Percentiles rank a stretch among this genome's conserved stretches.
Evolutionary conservation across 1,140 invertebrate genomes (phyloP).

Genomic region (Neelides sp.): DNA sequence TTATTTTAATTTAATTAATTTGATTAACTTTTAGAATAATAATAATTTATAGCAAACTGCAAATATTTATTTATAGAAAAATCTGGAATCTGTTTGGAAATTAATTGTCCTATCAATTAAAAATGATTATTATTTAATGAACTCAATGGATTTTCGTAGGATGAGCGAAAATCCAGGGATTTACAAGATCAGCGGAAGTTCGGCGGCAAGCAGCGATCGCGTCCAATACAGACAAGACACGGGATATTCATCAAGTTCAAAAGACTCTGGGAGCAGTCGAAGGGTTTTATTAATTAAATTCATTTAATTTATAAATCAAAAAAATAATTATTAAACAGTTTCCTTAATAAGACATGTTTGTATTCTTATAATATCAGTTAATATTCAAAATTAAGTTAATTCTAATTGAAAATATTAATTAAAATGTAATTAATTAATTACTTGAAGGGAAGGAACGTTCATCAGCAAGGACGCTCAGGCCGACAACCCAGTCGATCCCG

Average conservation of each 20-base stretch:
- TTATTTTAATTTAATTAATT: background rate
- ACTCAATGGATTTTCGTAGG: too few relatives aligned
- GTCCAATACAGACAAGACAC: conserved; percentile 28
- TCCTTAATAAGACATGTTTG: too few relatives aligned
- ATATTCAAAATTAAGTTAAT: too few relatives aligned
- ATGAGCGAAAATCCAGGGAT: conserved; percentile 30
- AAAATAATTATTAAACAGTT: too few relatives aligned
- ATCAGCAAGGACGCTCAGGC: background rate
- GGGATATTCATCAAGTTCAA: conserved; percentile 30
- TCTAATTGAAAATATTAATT: too few relatives aligned
- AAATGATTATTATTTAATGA: too few relatives aligned
- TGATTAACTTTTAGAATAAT: background rate
- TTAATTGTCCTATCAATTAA: background rate
- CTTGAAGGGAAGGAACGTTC: too few relatives aligned
- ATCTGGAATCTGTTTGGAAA: background rate
- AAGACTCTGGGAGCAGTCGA: conserved; percentile 24
- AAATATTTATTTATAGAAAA: conserved; percentile 3
- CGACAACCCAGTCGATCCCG: background rate
- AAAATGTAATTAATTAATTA: too few relatives aligned
- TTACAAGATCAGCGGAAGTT: conserved; percentile 30
- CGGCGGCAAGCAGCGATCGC: conserved; percentile 21
- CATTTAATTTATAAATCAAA: too few relatives aligned
- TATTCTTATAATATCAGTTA: too few relatives aligned
- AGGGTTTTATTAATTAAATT: conserved; percentile 11
- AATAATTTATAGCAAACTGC: background rate